Conservation (phyloP, 2,113 vertebrate genomes). For the Scortum barcoo region DNA sequence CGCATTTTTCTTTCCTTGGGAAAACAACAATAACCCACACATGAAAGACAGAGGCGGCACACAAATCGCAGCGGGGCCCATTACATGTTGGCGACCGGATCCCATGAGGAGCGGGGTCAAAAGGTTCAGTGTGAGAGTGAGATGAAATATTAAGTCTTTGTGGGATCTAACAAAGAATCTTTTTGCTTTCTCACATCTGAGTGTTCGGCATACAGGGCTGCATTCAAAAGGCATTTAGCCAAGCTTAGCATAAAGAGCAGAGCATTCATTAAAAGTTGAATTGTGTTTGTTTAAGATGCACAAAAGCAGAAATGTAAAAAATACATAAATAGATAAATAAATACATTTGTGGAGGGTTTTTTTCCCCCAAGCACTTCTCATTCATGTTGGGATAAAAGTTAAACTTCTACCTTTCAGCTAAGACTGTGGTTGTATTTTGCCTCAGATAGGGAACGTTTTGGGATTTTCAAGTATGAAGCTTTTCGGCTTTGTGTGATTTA, state of each 20-base stretch:
- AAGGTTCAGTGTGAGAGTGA: background rate
- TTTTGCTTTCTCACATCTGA: background rate
- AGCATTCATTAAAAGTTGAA: too few species aligned
- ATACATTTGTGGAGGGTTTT: too few species aligned
- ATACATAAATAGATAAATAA: too few species aligned
- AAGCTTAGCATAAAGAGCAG: background rate
- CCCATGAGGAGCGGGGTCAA: background rate
- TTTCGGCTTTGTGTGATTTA: too few species aligned
- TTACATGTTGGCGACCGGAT: background rate
- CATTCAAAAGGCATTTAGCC: background rate
- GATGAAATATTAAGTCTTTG: background rate
- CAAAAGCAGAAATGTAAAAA: too few species aligned
- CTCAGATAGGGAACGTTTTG: too few species aligned
- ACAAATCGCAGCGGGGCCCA: background rate
- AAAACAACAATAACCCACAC: conserved; percentile 28
- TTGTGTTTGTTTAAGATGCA: too few species aligned
- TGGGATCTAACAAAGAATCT: background rate
- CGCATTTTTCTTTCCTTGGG: background rate
- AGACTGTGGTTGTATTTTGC: too few species aligned
- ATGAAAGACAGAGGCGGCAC: background rate
- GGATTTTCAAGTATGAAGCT: too few species aligned
- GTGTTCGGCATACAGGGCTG: background rate
- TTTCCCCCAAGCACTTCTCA: too few species aligned
- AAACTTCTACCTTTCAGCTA: too few species aligned
- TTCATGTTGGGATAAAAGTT: too few species aligned